Evolutionary conservation across 2,113 vertebrate genomes (phyloP).

Genomic region (Brevimyrus niger): DNA sequence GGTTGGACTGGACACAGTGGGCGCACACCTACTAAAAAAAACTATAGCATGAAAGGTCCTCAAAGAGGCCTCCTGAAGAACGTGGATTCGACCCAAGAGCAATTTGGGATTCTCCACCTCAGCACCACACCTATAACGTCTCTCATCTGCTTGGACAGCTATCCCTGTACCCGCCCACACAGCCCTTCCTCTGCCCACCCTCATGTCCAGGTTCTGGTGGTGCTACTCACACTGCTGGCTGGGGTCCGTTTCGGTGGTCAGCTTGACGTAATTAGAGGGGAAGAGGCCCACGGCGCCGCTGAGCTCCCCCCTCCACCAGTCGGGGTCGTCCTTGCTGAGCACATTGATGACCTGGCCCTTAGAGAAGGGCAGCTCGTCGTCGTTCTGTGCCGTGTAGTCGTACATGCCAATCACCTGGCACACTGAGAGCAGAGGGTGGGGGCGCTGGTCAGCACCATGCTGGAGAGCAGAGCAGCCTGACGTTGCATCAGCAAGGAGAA

Average conservation of each 20-base stretch:
- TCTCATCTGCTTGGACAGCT: slow-evolving; percentile 10
- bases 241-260: slow-evolving; percentile 93
- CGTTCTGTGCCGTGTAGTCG: slow-evolving; percentile 95
- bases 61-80: slow-evolving; percentile 59
- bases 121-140: not conserved
- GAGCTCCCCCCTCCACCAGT: slow-evolving; percentile 98
- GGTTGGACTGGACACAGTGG: slow-evolving; percentile 18
- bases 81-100: not conserved
- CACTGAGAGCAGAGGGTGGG: slow-evolving; percentile 55
- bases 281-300: slow-evolving; percentile 91
- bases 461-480: not conserved
- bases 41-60: slow-evolving; percentile 63
- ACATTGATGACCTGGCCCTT: slow-evolving; percentile 97
- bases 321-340: slow-evolving; percentile 91
- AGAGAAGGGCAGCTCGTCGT: slow-evolving; percentile 93
- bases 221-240: slow-evolving; percentile 97
- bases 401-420: slow-evolving; percentile 99
- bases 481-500: not conserved
- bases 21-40: slow-evolving; percentile 35
- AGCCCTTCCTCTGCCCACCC: not conserved
- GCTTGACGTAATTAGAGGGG: slow-evolving; percentile 97
- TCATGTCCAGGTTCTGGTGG: not conserved
- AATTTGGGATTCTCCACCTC: not conserved
- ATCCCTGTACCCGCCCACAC: not conserved
- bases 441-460: not conserved